Conservation (phyloP, 2,888 invertebrate genomes). For the Erebia palarica region DNA sequence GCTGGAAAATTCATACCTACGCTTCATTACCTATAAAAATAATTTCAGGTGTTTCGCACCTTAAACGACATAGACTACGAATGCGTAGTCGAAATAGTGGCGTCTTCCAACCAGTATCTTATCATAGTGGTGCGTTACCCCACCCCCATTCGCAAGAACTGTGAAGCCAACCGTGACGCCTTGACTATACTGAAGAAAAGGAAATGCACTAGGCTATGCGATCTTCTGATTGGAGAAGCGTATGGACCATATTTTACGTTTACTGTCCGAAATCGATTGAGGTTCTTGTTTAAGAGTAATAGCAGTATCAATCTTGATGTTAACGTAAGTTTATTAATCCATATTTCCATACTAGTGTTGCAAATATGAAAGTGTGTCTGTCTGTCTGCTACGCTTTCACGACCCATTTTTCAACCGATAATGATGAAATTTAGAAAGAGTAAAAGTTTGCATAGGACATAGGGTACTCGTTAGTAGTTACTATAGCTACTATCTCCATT, state of each 20-base stretch:
- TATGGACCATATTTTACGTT: conserved; percentile 55
- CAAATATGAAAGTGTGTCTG: no score
- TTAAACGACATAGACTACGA: conserved; percentile 61
- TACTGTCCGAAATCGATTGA: conserved; percentile 52
- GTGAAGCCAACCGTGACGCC: conserved; percentile 55
- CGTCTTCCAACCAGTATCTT: conserved; percentile 47
- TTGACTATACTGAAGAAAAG: conserved; percentile 58
- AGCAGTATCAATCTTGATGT: conserved; percentile 70
- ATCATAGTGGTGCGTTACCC: conserved; percentile 65
- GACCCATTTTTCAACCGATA: no score
- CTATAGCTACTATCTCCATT: no score
- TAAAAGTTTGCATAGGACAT: no score
- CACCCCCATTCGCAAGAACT: conserved; percentile 54
- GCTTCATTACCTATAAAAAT: no score
- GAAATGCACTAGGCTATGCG: conserved; percentile 58
- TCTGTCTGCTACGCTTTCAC: no score
- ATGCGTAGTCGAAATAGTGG: conserved; percentile 63
- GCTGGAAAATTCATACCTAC: no score
- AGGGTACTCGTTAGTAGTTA: no score
- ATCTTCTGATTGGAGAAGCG: conserved; percentile 45
- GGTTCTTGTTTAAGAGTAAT: conserved; percentile 66
- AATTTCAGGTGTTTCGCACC: conserved; percentile 62
- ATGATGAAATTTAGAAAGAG: no score
- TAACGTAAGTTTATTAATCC: conserved; percentile 52
- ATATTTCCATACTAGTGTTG: neutral